A percentile compares a stretch with the other conserved stretches of the same genome.
Evolutionary conservation across 2,797 vertebrate genomes (phyloP).

Genomic region (Hozukius guyotensis): DNA sequence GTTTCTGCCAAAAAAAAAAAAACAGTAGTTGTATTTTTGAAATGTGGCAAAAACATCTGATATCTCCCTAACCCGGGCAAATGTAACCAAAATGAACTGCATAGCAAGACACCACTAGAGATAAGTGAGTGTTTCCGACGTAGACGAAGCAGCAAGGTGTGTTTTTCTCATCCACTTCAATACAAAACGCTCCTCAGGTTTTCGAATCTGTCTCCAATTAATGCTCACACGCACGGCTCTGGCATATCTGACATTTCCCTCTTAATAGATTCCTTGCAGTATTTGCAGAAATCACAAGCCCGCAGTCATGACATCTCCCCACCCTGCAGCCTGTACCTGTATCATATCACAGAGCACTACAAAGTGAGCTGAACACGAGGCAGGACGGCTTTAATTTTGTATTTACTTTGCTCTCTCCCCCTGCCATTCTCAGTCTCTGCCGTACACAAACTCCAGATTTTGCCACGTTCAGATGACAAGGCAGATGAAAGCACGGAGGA

Average conservation of each 20-base stretch:
- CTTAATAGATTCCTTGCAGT: conserved; percentile 48
- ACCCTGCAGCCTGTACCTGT: conserved; percentile 51
- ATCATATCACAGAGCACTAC: conserved; percentile 44
- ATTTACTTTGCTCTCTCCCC: conserved; percentile 16
- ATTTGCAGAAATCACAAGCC: conserved; percentile 40
- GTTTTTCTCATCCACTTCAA: conserved; percentile 9
- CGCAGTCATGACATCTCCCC: conserved; percentile 53
- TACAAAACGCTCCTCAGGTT: conserved; percentile 15
- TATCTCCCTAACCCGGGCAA: background rate
- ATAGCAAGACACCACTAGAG: background rate
- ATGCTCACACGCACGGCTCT: conserved; percentile 13
- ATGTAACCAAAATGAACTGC: background rate
- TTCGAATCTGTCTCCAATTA: conserved; percentile 46
- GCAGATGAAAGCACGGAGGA: conserved; percentile 64
- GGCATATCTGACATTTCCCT: conserved; percentile 49
- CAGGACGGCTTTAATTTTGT: conserved; percentile 46
- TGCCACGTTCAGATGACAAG: conserved; percentile 53
- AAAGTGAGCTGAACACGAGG: conserved; percentile 48
- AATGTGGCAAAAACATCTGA: background rate
- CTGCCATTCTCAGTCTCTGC: background rate
- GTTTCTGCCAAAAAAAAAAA: background rate
- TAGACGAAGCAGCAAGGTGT: background rate
- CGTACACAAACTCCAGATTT: conserved; percentile 40
- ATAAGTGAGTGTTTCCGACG: background rate
- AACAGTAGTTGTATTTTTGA: background rate